Evolutionary conservation across 2,113 vertebrate genomes (phyloP).

Genomic region (Anolis sagrei): DNA sequence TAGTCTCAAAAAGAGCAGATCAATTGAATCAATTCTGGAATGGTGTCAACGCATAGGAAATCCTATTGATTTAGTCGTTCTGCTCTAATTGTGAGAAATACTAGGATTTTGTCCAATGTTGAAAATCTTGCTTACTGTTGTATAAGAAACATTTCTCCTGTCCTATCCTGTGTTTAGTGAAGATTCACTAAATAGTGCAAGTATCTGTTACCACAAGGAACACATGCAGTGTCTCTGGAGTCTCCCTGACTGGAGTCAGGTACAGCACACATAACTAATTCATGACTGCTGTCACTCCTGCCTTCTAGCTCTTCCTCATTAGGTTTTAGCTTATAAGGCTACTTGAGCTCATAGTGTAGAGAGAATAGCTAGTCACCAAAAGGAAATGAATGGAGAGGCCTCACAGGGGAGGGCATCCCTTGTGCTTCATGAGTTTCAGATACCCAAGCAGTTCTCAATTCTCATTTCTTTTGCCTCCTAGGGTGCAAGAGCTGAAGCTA

Average conservation of each 20-base stretch:
- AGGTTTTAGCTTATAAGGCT: neutral
- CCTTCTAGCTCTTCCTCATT: neutral
- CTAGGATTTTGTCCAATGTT: neutral
- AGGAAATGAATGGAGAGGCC: neutral
- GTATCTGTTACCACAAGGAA: neutral
- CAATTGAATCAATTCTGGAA: no score
- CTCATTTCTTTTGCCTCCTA: conserved; percentile 49
- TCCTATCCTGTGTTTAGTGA: neutral
- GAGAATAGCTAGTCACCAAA: neutral
- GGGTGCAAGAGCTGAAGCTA: conserved; percentile 88
- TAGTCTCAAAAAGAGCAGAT: no score
- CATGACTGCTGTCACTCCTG: neutral
- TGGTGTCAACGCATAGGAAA: no score
- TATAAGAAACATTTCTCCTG: neutral
- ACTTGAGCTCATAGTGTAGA: neutral
- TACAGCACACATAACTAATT: neutral
- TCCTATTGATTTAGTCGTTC: no score
- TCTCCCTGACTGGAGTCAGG: no score
- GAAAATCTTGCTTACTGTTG: neutral
- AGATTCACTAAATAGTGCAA: neutral
- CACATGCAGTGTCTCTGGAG: neutral
- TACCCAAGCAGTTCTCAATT: neutral
- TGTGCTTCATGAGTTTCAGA: neutral
- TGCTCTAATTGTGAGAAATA: no score
- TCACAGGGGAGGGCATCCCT: neutral